phyloP scores from a whole-genome alignment of 1,140 invertebrate genomes.

The Hyphantria cunea region DNA sequence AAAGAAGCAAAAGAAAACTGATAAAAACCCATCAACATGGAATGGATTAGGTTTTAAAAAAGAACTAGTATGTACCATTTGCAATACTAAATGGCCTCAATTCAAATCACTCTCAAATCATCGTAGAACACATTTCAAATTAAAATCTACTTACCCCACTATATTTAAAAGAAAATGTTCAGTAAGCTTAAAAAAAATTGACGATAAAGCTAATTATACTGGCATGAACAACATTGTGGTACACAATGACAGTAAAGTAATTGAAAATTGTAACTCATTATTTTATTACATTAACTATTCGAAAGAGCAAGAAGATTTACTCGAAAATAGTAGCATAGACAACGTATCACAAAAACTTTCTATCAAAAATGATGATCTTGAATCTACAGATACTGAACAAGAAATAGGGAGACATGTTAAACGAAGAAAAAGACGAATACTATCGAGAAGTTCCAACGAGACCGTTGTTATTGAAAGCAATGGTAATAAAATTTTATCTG shows the following conservation, averaged over 20 bases:
- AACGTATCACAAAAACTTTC: background rate
- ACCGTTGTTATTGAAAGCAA: conserved; percentile 50
- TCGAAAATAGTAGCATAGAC: background rate
- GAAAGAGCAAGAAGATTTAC: conserved; percentile 17
- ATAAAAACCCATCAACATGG: conserved; percentile 33
- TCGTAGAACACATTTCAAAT: background rate
- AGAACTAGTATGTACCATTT: conserved; percentile 53
- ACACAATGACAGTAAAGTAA: conserved; percentile 43
- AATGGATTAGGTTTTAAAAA: conserved; percentile 42
- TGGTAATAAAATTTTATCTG: conserved; percentile 8
- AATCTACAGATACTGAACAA: conserved; percentile 43
- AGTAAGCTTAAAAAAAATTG: conserved; percentile 49
- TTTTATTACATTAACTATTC: conserved; percentile 42
- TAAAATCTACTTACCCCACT: conserved; percentile 36
- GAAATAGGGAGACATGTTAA: conserved; percentile 20
- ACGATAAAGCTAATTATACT: conserved; percentile 52
- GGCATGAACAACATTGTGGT: conserved; percentile 45
- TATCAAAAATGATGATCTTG: conserved; percentile 8
- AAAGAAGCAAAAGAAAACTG: conserved; percentile 21
- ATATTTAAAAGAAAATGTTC: conserved; percentile 44
- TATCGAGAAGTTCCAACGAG: conserved; percentile 60
- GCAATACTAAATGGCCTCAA: conserved; percentile 24
- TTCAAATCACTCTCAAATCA: background rate
- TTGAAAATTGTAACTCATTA: conserved; percentile 38
- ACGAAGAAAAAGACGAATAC: conserved; percentile 34